These are phyloP conservation scores for Cheilosia scutellata DNA, from an alignment of 2,888 invertebrate species.

Conservation along the genomic window DNA sequence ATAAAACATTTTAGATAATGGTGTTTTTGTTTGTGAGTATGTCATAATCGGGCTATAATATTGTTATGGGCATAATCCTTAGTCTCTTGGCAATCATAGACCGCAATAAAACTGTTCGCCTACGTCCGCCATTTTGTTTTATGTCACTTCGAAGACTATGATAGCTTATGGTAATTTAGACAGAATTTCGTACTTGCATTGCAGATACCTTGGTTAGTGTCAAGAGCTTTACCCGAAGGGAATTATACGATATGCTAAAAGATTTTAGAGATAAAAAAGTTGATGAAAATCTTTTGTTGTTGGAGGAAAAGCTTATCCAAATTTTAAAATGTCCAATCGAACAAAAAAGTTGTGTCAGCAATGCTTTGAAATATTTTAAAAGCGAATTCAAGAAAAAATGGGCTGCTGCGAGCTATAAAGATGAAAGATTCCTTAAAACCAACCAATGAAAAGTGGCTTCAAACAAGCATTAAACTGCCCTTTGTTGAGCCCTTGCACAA, in stretches of 20 bases:
- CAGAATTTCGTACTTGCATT: not conserved
- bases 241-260: constrained; percentile 3
- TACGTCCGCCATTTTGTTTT: constrained; percentile 22
- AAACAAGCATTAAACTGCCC: constrained; percentile 11
- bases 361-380: no score
- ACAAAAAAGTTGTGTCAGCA: no score
- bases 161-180: not conserved
- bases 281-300: no score
- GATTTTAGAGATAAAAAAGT: no score
- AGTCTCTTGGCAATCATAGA: constrained; percentile 20
- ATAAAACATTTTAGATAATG: constrained; percentile 11
- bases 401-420: no score
- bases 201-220: constrained; percentile 1
- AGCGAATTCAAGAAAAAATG: no score
- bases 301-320: no score
- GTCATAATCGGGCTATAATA: constrained; percentile 1
- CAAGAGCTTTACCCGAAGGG: not conserved
- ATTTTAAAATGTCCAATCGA: no score
- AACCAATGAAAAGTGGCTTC: constrained; percentile 2
- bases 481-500: constrained; percentile 7
- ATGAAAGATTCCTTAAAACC: no score
- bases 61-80: constrained; percentile 6
- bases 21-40: constrained; percentile 14
- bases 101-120: not conserved
- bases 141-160: constrained; percentile 11